Evolutionary conservation across 2,888 invertebrate species (phyloP).

Genomic region (Melanchra persicariae): DNA sequence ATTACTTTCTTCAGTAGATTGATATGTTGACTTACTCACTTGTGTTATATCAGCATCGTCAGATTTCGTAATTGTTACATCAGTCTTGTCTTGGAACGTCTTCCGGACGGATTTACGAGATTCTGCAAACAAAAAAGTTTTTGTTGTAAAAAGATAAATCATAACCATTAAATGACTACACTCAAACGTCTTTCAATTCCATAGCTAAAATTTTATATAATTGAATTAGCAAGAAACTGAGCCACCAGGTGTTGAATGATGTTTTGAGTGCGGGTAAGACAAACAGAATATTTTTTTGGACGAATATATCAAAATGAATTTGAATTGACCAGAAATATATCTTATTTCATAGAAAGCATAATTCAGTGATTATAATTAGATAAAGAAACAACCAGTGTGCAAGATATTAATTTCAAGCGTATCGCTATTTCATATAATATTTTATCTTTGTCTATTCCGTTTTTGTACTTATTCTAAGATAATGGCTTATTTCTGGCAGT

Average conservation of each 20-base stretch:
- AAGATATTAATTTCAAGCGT: neutral
- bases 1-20: constrained; percentile 84
- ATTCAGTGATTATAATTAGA: neutral
- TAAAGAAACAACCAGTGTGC: constrained; percentile 10
- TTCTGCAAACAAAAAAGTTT: constrained; percentile 74
- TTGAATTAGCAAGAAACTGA: neutral
- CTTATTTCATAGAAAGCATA: neutral
- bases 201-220: neutral
- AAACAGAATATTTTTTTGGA: neutral
- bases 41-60: constrained; percentile 69
- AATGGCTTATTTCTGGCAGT: too few relatives aligned
- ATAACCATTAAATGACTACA: neutral
- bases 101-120: constrained; percentile 75
- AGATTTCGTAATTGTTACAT: constrained; percentile 64
- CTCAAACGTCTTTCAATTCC: neutral
- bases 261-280: neutral
- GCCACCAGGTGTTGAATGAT: neutral
- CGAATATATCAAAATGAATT: neutral
- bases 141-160: neutral
- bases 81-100: constrained; percentile 77
- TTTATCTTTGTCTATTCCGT: too few relatives aligned
- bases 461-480: too few relatives aligned
- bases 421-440: neutral
- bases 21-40: constrained; percentile 72
- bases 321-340: neutral